Evolutionary conservation across 2,113 vertebrate species (phyloP), one percentile per base, ranked within the genome.

Genomic region (Phylloscopus whistleri): DNA sequence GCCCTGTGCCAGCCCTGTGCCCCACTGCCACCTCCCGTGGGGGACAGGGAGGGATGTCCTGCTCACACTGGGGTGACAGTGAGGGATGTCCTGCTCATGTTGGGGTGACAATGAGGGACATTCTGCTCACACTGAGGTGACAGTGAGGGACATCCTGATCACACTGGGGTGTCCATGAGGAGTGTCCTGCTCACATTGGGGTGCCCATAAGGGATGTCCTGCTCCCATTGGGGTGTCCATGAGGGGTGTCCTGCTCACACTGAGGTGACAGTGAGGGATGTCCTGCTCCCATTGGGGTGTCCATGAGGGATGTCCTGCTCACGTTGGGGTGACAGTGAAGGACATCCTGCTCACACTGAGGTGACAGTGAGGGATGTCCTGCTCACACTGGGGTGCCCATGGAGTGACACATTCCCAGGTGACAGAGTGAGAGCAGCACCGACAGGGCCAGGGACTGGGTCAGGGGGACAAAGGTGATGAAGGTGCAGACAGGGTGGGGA

Each of bases 241-340:
- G n/a, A 46, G 43, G n/a, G n/a, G 8, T 0, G 0, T 35, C 11
- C 4, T 2, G 35, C 16, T 16, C 12, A 11, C 7, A 0, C 0
- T 35, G 33, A 23, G 18, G 53, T 7, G 16, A 21, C 13, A 9
- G 10, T 58, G 37, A n/a, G 52, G 41, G 24, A 16, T 0, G 1
- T 26, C 23, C 41, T 59, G 23, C 33, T 35, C 31, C 22, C 10
- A 1, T 1, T 31, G 55, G 9, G 55, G 55, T 12, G 26, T 6
- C 9, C 4, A 4, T 35, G 26, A 30, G 18, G 39, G 19, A 9
- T 1, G 0, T 23, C 4, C 35, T 75, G 53, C 26, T 75, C 11
- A 22, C 11, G 0, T 0, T 23, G 72, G 55, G 41, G 55, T 2
- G 13, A 4, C 14, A 4, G 3, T n/a, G 18, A n/a, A 27, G 44